Conservation (phyloP, 30 jellyfish, hydroid and myxozoan genomes). For the Pelagia noctiluca region DNA sequence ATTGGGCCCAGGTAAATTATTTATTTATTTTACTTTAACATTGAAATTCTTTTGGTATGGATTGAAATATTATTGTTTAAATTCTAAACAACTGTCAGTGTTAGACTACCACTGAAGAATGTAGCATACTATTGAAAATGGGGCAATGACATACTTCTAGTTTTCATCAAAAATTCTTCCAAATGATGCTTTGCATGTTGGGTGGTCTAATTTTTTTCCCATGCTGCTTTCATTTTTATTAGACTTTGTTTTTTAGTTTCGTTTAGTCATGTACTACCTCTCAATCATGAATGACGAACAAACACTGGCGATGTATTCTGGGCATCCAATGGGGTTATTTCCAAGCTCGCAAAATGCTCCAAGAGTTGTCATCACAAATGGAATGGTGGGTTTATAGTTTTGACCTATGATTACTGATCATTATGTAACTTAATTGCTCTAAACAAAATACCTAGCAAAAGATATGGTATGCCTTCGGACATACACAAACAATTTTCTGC, state of each 20-base stretch:
- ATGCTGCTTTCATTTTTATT: not conserved
- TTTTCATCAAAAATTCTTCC: not conserved
- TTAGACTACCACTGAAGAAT: too few species aligned
- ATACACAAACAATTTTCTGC: too few species aligned
- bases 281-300: slow-evolving; percentile 92
- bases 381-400: slow-evolving; percentile 75
- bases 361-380: slow-evolving; percentile 92
- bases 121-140: too few species aligned
- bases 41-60: not conserved
- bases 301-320: slow-evolving; percentile 92
- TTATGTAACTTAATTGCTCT: too few species aligned
- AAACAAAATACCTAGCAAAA: too few species aligned
- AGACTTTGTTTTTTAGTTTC: not conserved
- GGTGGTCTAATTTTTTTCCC: not conserved
- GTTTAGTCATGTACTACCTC: slow-evolving; percentile 79
- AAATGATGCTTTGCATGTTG: not conserved
- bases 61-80: not conserved
- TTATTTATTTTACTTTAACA: too few species aligned
- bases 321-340: slow-evolving; percentile 96
- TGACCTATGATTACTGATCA: too few species aligned
- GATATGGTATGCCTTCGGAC: too few species aligned
- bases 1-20: slow-evolving; percentile 99
- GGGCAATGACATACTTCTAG: too few species aligned
- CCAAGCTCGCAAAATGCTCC: slow-evolving; percentile 94
- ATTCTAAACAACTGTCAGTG: too few species aligned